Base-by-base conservation (phyloP, 1,140 invertebrate genomes). In the Heliconius hermathena region DNA sequence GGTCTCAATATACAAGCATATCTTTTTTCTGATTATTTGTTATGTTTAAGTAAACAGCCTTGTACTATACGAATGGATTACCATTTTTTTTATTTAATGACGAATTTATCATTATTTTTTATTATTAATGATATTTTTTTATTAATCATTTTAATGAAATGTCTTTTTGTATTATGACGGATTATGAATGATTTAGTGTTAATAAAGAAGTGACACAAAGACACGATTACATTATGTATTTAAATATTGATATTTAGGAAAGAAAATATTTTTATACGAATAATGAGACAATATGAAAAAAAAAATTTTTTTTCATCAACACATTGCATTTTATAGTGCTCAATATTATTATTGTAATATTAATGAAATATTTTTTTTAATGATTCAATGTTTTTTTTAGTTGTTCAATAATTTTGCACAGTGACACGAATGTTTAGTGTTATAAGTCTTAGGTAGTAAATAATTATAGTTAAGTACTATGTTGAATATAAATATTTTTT, bases 401-500 rank as follows among this genome's bases (percentile, higher is more conserved):
- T 57, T 57, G n/a, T 57, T 57, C 54, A 57, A 22, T 57, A 57
- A n/a, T 8, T 57, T 57, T 57, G n/a, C 20, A 22, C 54, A 57
- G 54, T 22, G 20, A 22, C 54, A 57, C 54, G 54, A 57, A 57
- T 22, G 54, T 57, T 54, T 57, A 57, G n/a, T 22, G 20, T 57
- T 22, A n/a, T 57, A 57, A 66, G 60, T 66, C 4, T 29, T 66
- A 66, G 11, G 1, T 66, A 66, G 60, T 66, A 26, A 66, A 66
- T 66, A 66, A 66, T 29, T 66, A 16, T 66, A 66, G 26, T 66
- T 66, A 29, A 66, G 22, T 26, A 29, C 60, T 66, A 66, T 66
- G 60, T 66, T 66, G 60, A 66, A 26, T 66, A 66, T 26, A 66
- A 66, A 66, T 66, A 66, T 66, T 66, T 66, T 57, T 66, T 66